Evolutionary conservation across 2,797 vertebrate species (phyloP), one percentile per base, ranked within the genome.

Genomic region (Cheirogaleus major): DNA sequence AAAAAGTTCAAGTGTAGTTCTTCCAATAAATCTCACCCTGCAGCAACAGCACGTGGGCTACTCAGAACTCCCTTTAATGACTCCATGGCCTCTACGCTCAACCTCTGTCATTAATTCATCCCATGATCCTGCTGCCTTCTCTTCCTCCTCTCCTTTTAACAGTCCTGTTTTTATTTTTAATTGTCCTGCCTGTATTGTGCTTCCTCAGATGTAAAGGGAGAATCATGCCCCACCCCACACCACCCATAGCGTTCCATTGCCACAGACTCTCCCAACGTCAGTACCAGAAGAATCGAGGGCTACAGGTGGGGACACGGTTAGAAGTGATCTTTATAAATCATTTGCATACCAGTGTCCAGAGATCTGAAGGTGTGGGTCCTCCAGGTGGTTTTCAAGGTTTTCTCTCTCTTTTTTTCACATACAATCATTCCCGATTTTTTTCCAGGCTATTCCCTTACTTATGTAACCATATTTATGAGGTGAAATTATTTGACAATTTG

Each of bases 401-500:
- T 86, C 32, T 65, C 32, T 65, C 27, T 61, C 4, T 61, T n/a
- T n/a, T n/a, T 63, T 63, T 17, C 30, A 63, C 55, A 23, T 57
- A 27, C 63, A n/a, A 18, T n/a, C 63, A 65, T 18, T 65, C 63
- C 63, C 15, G n/a, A 18, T n/a, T n/a, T 65, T 65, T 65, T n/a
- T 4, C 32, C 32, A 65, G 63, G 63, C 63, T 65, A 7, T 65
- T n/a, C 63, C 18, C 32, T 65, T 65, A n/a, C 63, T n/a, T 78
- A 69, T 0, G 17, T 83, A 63, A 72, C 90, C 73, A 79, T n/a
- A 18, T 73, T 87, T 85, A 90, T 0, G 4, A 93, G 52, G 7
- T 89, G 61, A 65, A 93, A 84, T 80, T 81, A 84, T 72, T 86
- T 80, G 85, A 70, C 35, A 22, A 50, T 86, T 57, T 90, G 41